Conservation (phyloP, 2,797 vertebrate species). For the Etheostoma nigrum region DNA sequence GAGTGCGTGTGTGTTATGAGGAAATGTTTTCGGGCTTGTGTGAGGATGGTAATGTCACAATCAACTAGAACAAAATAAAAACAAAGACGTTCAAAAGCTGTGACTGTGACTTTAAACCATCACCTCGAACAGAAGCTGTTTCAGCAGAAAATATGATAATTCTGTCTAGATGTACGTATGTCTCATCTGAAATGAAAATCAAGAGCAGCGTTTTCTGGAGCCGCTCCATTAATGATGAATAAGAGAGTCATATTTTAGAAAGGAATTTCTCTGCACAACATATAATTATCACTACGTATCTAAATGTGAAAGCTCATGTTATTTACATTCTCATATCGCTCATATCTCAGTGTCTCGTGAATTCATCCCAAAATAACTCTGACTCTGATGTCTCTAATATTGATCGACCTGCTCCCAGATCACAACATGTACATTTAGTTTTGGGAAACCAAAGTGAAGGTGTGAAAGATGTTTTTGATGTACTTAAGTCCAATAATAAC, state of each 20-base stretch:
- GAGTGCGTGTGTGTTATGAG: conserved; percentile 1
- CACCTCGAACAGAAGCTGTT: background rate
- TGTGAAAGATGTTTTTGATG: background rate
- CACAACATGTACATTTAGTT: conserved; percentile 14
- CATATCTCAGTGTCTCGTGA: background rate
- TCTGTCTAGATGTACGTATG: background rate
- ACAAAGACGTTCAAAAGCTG: conserved; percentile 48
- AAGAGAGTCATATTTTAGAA: background rate
- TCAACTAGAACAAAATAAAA: conserved; percentile 32
- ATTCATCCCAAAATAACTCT: conserved; percentile 1
- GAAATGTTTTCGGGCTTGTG: conserved; percentile 18
- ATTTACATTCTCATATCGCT: background rate
- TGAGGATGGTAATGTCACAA: conserved; percentile 42
- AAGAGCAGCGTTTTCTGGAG: conserved; percentile 7
- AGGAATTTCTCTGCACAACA: background rate
- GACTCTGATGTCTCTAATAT: conserved; percentile 28
- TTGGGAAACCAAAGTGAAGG: background rate
- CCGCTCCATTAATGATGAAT: conserved; percentile 30
- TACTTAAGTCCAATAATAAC: background rate
- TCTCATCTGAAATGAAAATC: conserved; percentile 20
- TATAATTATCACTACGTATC: conserved; percentile 4
- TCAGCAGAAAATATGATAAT: conserved; percentile 13
- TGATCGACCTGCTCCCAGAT: conserved; percentile 2
- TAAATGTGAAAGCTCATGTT: background rate
- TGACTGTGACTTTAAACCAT: conserved; percentile 25